Base-by-base conservation (phyloP, 2,888 invertebrate genomes). In the Diloba caeruleocephala region DNA sequence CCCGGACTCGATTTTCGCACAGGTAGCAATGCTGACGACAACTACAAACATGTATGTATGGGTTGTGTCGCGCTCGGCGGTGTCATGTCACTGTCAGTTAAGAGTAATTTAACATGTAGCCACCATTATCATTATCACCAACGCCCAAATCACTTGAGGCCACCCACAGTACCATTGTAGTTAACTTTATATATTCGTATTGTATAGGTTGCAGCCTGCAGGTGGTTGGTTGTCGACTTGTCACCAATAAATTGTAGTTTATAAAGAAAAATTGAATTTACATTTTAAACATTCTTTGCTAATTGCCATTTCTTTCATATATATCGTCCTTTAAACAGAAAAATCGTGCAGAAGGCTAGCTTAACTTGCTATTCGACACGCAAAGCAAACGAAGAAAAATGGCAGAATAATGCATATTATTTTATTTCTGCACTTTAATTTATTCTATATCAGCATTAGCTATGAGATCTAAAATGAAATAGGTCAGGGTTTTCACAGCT, bases 401-500 rank as follows among this genome's bases (percentile, higher is more conserved):
- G 19, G 5, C 26, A 31, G 1, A 8, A 31, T 14, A 12, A 10
- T 3, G 2, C 3, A 6, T 8, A 23, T 12, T 2, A 33, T 36
- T 36, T 31, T 31, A 63, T 13, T 63, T 5, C 14, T 41, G 13
- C 29, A 13, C 14, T 57, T 13, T 23, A 6, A 58, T 26, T 36
- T 21, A 17, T 31, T 62, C 17, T 14, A 58, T 6, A 62, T 19
- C 34, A 45, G 56, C 17, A 37, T 48, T 39, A 28, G 36, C 21
- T 57, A 64, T 38, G 33, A 57, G 34, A 53, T 56, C 33, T 50
- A 50, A 37, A 52, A 64, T 41, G 23, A 64, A 60, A 57, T 72
- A 55, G 72, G 69, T 64, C 70, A 70, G 34, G 49, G 54, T 33
- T 57, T 46, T 42, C 25, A 31, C 46, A 49, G 72, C 37, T 72